phyloP scores from a whole-genome alignment of 92 coral and sea anemone genomes.

The Meandrina meandrites region DNA sequence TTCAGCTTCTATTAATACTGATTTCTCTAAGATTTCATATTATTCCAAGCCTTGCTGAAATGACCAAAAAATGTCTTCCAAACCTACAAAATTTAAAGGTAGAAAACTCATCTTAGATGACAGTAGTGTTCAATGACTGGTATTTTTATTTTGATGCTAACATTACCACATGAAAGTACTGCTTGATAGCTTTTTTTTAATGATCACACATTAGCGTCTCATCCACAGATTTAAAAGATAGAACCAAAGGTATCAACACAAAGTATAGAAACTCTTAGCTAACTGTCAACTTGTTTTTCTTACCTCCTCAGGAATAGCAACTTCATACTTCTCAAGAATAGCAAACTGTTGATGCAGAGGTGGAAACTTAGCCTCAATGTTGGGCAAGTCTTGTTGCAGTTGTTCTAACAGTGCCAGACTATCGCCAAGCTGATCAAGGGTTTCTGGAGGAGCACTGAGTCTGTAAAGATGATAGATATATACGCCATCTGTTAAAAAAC shows the following conservation, averaged over 20 bases:
- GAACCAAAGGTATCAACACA: neutral
- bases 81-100: too few species aligned
- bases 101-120: too few species aligned
- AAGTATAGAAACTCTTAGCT: neutral
- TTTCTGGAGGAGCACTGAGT: slow-evolving; percentile 97
- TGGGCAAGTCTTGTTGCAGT: slow-evolving; percentile 89
- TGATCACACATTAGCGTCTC: neutral
- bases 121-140: too few species aligned
- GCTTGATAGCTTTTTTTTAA: neutral
- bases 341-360: slow-evolving; percentile 98
- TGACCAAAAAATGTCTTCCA: neutral
- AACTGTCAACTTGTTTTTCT: neutral
- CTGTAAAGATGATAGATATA: slow-evolving; percentile 35
- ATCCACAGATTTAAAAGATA: neutral
- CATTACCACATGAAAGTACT: neutral
- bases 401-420: slow-evolving; percentile 89
- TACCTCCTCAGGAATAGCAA: slow-evolving; percentile 98
- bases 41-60: neutral
- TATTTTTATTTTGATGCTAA: too few species aligned
- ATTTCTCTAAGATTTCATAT: too few species aligned
- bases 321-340: slow-evolving; percentile 98
- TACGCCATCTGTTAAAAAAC: neutral
- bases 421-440: slow-evolving; percentile 93
- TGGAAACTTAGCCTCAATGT: slow-evolving; percentile 95
- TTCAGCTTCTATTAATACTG: neutral